These are phyloP conservation scores for Martes flavigula DNA, from an alignment of 2,797 vertebrate species.

Conservation along the genomic window DNA sequence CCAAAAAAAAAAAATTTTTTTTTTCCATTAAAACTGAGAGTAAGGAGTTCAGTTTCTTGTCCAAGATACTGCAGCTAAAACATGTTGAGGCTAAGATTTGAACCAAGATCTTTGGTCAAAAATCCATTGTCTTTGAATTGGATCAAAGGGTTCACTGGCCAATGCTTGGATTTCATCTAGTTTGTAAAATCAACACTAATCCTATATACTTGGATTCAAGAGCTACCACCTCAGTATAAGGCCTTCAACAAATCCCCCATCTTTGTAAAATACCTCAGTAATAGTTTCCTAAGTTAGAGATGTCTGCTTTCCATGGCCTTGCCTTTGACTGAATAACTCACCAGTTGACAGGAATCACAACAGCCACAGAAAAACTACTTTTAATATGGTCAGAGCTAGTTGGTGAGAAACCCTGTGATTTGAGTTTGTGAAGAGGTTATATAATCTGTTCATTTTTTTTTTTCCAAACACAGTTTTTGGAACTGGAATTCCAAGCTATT, in stretches of 20 bases:
- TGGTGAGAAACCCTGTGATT: background rate
- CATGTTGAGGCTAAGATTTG: background rate
- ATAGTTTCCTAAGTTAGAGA: background rate
- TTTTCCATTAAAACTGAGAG: background rate
- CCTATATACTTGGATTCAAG: background rate
- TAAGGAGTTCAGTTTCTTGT: background rate
- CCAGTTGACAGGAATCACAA: background rate
- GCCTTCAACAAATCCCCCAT: background rate
- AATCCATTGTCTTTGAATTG: background rate
- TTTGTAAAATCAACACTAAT: background rate
- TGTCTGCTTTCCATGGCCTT: background rate
- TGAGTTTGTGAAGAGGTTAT: background rate
- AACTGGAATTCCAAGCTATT: conserved; percentile 1
- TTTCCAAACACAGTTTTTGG: background rate
- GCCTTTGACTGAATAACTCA: background rate
- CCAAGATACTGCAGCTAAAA: background rate
- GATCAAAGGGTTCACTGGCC: background rate
- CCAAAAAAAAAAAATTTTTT: background rate
- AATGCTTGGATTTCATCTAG: background rate
- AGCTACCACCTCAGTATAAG: background rate
- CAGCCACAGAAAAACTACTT: background rate
- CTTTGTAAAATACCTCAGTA: background rate
- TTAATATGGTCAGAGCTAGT: background rate
- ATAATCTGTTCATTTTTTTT: background rate
- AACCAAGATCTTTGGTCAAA: background rate